phyloP scores from a whole-genome alignment of 2,113 vertebrate genomes.

The Pygoscelis adeliae region DNA sequence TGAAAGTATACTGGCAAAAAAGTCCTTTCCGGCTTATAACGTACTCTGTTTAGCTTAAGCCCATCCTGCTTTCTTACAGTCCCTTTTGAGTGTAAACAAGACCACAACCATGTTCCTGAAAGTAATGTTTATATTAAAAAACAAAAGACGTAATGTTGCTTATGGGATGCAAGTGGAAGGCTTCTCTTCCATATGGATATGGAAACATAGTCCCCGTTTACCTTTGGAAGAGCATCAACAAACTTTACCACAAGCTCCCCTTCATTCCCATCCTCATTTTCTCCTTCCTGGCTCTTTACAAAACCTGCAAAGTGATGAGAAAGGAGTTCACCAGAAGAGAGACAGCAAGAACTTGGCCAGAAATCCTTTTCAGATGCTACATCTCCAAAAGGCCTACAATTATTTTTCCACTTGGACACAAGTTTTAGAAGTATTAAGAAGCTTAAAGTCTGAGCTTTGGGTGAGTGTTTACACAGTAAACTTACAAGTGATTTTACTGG shows the following conservation, averaged over 20 bases:
- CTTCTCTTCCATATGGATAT: not conserved
- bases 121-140: not conserved
- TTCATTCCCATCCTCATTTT: slow-evolving; percentile 85
- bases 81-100: not conserved
- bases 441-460: not conserved
- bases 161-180: not conserved
- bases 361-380: not conserved
- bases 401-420: not conserved
- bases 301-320: slow-evolving; percentile 77
- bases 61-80: not conserved
- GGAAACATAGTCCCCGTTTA: slow-evolving; percentile 50
- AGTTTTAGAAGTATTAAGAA: not conserved
- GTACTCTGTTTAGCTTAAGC: not conserved
- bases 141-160: not conserved
- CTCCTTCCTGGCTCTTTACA: slow-evolving; percentile 91
- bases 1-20: not conserved
- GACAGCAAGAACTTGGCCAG: not conserved
- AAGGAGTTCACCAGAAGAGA: not conserved
- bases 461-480: not conserved
- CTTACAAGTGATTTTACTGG: slow-evolving; percentile 16
- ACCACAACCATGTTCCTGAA: not conserved
- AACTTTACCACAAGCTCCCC: slow-evolving; percentile 91
- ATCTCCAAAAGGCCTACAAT: not conserved
- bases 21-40: not conserved
- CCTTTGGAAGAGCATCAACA: slow-evolving; percentile 83